Conservation (phyloP, 2,888 invertebrate genomes). For the Eretmocerus hayati region DNA sequence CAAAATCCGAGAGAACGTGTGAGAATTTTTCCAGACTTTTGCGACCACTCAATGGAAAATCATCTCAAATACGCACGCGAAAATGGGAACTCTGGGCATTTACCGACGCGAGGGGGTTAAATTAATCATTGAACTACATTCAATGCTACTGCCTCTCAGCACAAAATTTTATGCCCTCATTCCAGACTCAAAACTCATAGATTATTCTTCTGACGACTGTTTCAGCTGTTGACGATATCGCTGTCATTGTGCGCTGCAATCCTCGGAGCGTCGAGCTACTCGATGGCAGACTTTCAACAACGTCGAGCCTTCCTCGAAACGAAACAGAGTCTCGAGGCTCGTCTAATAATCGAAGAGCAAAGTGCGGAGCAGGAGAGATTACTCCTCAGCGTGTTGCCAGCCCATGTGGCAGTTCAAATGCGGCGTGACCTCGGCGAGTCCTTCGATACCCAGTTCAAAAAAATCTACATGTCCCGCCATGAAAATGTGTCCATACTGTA, state of each 20-base stretch:
- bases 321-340: conserved; percentile 83
- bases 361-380: conserved; percentile 90
- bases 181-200: no score
- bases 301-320: conserved; percentile 84
- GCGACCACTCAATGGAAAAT: no score
- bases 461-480: conserved; percentile 94
- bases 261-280: conserved; percentile 68
- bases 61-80: no score
- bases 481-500: conserved; percentile 97
- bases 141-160: no score
- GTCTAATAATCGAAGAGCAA: conserved; percentile 88
- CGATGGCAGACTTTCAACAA: conserved; percentile 78
- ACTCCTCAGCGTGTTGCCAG: conserved; percentile 85
- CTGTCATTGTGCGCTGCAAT: conserved; percentile 56
- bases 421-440: conserved; percentile 81
- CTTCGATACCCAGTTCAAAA: conserved; percentile 90
- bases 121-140: no score
- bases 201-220: neutral
- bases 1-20: no score
- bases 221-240: conserved; percentile 28
- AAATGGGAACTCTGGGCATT: no score
- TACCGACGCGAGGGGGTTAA: no score
- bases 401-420: conserved; percentile 96
- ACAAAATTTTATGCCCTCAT: no score
- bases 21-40: no score